Base-by-base conservation (phyloP, 2,888 invertebrate species). In the Sminthurides aquaticus region DNA sequence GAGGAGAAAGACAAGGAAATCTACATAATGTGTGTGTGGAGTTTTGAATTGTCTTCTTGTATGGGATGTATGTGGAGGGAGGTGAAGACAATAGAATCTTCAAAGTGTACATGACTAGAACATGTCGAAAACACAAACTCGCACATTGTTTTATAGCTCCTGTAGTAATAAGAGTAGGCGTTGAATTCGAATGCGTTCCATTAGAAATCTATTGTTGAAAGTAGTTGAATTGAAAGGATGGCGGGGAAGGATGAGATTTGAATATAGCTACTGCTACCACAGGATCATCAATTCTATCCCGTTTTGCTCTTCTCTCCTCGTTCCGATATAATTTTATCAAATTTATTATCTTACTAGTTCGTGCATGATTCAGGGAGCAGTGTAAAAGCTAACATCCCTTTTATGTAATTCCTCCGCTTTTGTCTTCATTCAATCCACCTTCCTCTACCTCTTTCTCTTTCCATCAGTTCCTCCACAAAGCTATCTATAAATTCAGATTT, bases 281-380 rank as follows among this genome's bases (percentile, higher is more conserved):
- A 54, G 54, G 54, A 22, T 54, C 54, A 24, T 24, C 54, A 54
- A 54, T 54, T 54, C 24, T 54, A 5, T 24, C 15, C 48, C 54
- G 22, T 54, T 54, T 11, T 8, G 74, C 97, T 98, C 97, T 98
- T 91, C 84, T 86, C 94, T 0, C 83, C 85, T 20, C 95, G 96
- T 79, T 87, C 93, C 0, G n/a, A n/a, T 34, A 34, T 34, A 34
- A 34, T 34, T 34, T 34, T 34, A 34, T 34, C 43, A 34, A 34
- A 34, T 34, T 34, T 34, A 34, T 34, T 34, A 34, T 34, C 43
- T 34, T 15, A 34, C 43, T 11, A 34, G 8, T 34, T 34, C 43
- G 15, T 34, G 43, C 43, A 34, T 34, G 43, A 34, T 34, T 34
- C 43, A 34, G 8, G 43, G 43, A 11, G n/a, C n/a, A n/a, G n/a